Conservation (phyloP, 1,140 invertebrate species). For the Drosophila rufa region DNA sequence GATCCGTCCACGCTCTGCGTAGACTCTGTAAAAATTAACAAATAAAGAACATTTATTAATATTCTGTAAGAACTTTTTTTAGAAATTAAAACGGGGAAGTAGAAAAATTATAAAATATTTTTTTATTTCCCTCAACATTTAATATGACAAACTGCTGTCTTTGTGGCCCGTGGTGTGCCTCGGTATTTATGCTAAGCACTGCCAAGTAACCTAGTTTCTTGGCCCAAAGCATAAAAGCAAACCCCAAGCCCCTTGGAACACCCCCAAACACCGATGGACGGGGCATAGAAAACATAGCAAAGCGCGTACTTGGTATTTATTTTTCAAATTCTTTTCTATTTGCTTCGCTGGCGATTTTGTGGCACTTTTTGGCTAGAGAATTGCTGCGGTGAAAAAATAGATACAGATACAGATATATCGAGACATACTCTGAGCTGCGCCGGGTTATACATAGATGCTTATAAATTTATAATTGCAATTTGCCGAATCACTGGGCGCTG, state of each 20-base stretch:
- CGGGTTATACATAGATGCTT: constrained; percentile 37
- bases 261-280: neutral
- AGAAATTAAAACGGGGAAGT: neutral
- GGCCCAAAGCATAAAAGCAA: constrained; percentile 9
- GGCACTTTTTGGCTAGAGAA: constrained; percentile 35
- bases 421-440: constrained; percentile 7
- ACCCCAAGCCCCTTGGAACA: constrained; percentile 4
- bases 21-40: constrained; percentile 89
- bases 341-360: constrained; percentile 22
- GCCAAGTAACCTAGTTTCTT: constrained; percentile 78
- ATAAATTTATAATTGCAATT: constrained; percentile 59
- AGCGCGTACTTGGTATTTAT: constrained; percentile 69
- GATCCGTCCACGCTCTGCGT: constrained; percentile 92
- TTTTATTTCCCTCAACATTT: constrained; percentile 26
- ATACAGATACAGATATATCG: constrained; percentile 11
- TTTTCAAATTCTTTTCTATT: constrained; percentile 41
- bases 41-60: neutral
- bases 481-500: constrained; percentile 52
- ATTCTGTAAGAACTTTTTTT: neutral
- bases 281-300: constrained; percentile 67
- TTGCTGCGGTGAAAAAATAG: constrained; percentile 26
- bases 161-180: constrained; percentile 57
- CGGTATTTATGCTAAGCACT: constrained; percentile 77
- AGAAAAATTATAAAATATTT: neutral
- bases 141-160: constrained; percentile 45